Base-by-base conservation (phyloP, 2,888 invertebrate species). In the Lobophora halterata region DNA sequence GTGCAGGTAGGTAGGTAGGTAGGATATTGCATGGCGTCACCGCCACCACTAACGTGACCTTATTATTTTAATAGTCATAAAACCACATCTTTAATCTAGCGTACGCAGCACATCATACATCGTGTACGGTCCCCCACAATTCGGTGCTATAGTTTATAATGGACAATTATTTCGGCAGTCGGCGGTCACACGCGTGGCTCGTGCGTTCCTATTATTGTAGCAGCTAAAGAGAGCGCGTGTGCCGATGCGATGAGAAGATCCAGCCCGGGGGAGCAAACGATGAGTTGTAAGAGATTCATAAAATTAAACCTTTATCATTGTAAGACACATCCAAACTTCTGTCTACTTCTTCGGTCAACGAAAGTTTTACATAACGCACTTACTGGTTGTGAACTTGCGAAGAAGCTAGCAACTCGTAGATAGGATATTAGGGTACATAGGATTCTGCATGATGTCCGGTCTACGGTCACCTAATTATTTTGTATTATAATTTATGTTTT, bases 101-200 rank as follows among this genome's bases (percentile, higher is more conserved):
- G 21, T 34, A 36, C 36, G 7, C 18, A 34, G 24, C 23, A 25
- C 2, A 21, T 16, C 21, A 17, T 7, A 13, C 14, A 28, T 19
- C 9, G 16, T 33, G 14, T 32, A 26, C n/a, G 38, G 43, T 49
- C 54, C 49, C 49, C 50, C 54, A 49, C 56, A 53, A 47, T 45
- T 49, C 31, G 29, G 44, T 42, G 35, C 51, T 39, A 44, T 45
- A 37, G n/a, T n/a, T n/a, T 46, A 50, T 83, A 80, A 85, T 86
- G 85, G 81, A 82, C 82, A 82, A 86, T 86, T 83, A 86, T 86
- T 83, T 83, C 77, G 82, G 77, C 82, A 73, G 80, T 66, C 72
- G 79, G 52, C 77, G 81, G 76, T 80, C 83, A 75, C 85, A 82
- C 85, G 82, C 83, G 82, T 79, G 79, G 78, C 80, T 66, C 79